Conservation (phyloP, 1,140 invertebrate genomes). For the Caenorhabditis briggsae region DNA sequence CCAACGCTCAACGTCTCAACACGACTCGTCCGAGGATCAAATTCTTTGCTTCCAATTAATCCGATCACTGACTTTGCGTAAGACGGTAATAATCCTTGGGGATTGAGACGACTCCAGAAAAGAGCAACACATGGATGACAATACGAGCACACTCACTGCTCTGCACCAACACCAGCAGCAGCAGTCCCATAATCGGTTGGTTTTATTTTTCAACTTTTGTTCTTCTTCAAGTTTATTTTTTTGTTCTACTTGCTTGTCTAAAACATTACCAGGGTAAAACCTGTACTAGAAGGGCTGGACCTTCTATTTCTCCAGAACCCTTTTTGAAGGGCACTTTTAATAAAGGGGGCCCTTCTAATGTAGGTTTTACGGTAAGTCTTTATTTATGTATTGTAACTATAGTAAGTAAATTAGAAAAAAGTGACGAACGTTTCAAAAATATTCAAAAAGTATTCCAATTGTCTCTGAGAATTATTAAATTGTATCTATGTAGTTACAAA, state of each 20-base stretch:
- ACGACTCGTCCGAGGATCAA: conserved; percentile 43
- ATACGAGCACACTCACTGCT: conserved; percentile 45
- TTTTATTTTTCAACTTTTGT: conserved; percentile 38
- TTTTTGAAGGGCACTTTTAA: too few species aligned
- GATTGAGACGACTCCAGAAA: conserved; percentile 42
- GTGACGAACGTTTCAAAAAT: too few species aligned
- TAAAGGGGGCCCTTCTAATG: too few species aligned
- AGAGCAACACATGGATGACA: conserved; percentile 52
- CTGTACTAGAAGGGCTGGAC: too few species aligned
- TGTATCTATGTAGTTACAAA: too few species aligned
- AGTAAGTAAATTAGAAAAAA: too few species aligned
- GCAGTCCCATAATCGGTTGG: conserved; percentile 45
- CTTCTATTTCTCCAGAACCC: too few species aligned
- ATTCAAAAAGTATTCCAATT: too few species aligned
- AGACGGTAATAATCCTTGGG: conserved; percentile 52
- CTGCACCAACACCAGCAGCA: conserved; percentile 30
- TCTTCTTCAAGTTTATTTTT: neutral
- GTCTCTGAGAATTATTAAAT: too few species aligned
- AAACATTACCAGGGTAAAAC: neutral
- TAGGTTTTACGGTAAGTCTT: too few species aligned
- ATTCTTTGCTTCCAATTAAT: conserved; percentile 51
- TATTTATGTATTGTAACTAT: too few species aligned
- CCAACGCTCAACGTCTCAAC: neutral
- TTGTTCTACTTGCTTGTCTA: neutral
- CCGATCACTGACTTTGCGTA: conserved; percentile 51